A percentile compares a stretch with the other conserved stretches of the same genome.
Conservation (phyloP, 2,888 invertebrate genomes). For the Clunio marinus region DNA sequence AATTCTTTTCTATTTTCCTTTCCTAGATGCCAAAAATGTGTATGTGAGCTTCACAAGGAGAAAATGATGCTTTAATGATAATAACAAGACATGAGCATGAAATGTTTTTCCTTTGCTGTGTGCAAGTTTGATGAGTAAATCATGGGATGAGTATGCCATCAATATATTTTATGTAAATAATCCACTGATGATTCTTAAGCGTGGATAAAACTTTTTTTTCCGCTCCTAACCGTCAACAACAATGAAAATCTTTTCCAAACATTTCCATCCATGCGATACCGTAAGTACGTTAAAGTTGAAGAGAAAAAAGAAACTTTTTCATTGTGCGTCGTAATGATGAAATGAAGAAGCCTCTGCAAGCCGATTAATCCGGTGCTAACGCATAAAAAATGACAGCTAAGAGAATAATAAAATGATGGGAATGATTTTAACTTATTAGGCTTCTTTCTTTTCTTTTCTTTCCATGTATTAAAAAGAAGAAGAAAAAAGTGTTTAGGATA, state of each 20-base stretch:
- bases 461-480: too few species aligned
- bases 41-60: not conserved
- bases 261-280: not conserved
- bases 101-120: not conserved
- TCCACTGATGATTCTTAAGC: not conserved
- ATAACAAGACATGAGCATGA: conserved; percentile 2
- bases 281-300: too few species aligned
- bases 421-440: not conserved
- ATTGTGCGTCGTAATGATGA: not conserved
- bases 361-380: conserved; percentile 2
- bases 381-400: not conserved
- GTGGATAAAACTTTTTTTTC: not conserved
- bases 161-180: conserved; percentile 35
- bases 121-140: not conserved
- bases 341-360: conserved; percentile 3
- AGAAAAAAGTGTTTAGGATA: not conserved
- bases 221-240: not conserved
- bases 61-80: not conserved
- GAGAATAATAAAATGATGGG: not conserved
- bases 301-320: not conserved
- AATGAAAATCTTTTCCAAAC: not conserved
- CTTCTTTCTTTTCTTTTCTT: not conserved
- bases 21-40: not conserved
- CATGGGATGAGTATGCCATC: conserved; percentile 17
- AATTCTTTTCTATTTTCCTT: too few species aligned